phyloP scores from a whole-genome alignment of 2,888 invertebrate species.

The Lasioglossum figueresi region DNA sequence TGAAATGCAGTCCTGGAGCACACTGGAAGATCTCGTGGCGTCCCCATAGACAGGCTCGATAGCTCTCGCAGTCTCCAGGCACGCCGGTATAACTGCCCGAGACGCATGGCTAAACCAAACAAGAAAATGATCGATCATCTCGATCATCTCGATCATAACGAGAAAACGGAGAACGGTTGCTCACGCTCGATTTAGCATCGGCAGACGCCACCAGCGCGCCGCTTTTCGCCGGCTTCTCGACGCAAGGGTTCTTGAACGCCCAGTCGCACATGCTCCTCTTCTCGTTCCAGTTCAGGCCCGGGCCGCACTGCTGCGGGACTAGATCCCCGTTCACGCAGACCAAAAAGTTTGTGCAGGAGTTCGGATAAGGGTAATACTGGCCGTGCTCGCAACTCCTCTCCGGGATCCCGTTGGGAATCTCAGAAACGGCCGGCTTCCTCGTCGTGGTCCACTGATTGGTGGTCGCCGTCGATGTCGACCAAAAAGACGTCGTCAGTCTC shows the following conservation, averaged over 20 bases:
- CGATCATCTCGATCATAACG: too few relatives aligned
- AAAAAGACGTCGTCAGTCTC: slow-evolving; percentile 54
- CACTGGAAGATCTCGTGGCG: slow-evolving; percentile 90
- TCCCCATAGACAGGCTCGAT: slow-evolving; percentile 92
- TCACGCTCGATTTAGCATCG: slow-evolving; percentile 40
- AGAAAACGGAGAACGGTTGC: slow-evolving; percentile 1
- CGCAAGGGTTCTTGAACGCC: slow-evolving; percentile 85
- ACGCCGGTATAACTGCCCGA: slow-evolving; percentile 77
- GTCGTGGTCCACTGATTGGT: slow-evolving; percentile 39
- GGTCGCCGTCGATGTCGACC: slow-evolving; percentile 32
- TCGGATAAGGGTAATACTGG: slow-evolving; percentile 90
- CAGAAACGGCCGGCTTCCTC: slow-evolving; percentile 42
- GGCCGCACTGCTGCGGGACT: slow-evolving; percentile 89
- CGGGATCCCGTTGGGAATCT: slow-evolving; percentile 61
- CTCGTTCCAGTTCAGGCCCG: slow-evolving; percentile 90
- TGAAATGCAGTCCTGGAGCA: slow-evolving; percentile 91
- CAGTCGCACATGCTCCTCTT: slow-evolving; percentile 91
- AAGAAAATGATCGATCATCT: neutral
- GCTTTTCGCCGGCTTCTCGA: slow-evolving; percentile 60
- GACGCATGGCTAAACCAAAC: slow-evolving; percentile 69
- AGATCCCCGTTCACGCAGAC: slow-evolving; percentile 91
- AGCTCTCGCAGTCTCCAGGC: slow-evolving; percentile 90
- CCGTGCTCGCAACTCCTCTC: slow-evolving; percentile 87
- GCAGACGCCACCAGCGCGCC: slow-evolving; percentile 45
- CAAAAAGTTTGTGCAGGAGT: slow-evolving; percentile 89